A percentile compares a stretch with the other conserved stretches of the same genome.
Evolutionary conservation across 2,888 invertebrate genomes (phyloP).

Genomic region (Tholera decimalis): DNA sequence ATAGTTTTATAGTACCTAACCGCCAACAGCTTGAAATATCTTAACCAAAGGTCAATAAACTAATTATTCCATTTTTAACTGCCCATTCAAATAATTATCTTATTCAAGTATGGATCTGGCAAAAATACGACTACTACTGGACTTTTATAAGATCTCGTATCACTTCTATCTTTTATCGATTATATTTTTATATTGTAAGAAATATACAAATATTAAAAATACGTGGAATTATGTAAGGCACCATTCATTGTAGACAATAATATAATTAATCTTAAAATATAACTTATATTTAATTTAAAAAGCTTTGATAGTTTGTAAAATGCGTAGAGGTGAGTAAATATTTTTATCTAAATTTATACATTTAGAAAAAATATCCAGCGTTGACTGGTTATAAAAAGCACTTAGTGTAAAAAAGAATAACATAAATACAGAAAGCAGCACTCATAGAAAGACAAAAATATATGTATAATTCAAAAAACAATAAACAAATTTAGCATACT

Average conservation of each 20-base stretch:
- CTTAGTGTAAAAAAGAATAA: slow-evolving; percentile 4
- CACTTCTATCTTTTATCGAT: slow-evolving; percentile 36
- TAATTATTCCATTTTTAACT: background rate
- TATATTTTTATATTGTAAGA: slow-evolving; percentile 10
- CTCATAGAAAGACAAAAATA: slow-evolving; percentile 1
- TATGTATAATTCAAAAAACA: background rate
- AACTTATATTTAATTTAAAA: slow-evolving; percentile 17
- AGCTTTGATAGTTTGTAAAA: slow-evolving; percentile 33
- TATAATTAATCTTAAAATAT: slow-evolving; percentile 35
- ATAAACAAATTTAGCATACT: slow-evolving; percentile 1
- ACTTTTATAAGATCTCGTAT: background rate
- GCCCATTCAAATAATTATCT: background rate
- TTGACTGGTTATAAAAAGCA: background rate
- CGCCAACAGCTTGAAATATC: background rate
- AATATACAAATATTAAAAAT: slow-evolving; percentile 39
- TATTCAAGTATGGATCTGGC: background rate
- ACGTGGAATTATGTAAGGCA: slow-evolving; percentile 57
- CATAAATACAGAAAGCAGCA: slow-evolving; percentile 11
- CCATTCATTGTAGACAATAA: slow-evolving; percentile 41
- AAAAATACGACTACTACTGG: background rate
- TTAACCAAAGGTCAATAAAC: too few relatives aligned
- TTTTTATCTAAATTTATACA: slow-evolving; percentile 14
- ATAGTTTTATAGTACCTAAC: too few relatives aligned
- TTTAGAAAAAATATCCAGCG: background rate
- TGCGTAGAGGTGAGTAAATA: slow-evolving; percentile 28